Conservation (phyloP, 2,113 vertebrate genomes). For the Mystacornis crossleyi region DNA sequence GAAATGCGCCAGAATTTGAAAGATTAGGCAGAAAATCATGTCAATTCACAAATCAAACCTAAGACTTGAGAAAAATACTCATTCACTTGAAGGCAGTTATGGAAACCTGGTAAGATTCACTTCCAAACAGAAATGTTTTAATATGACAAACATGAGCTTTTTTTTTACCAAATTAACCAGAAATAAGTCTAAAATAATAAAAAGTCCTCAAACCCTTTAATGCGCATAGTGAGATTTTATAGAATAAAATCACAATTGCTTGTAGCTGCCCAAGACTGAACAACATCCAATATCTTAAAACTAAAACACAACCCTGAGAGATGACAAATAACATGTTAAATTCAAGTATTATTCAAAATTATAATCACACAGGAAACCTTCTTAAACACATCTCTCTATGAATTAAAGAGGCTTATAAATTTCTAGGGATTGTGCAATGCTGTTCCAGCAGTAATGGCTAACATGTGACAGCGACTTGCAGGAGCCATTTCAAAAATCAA, state of each 20-base stretch:
- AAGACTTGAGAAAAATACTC: not conserved
- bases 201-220: not conserved
- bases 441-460: not conserved
- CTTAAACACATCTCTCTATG: not conserved
- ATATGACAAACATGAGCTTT: not conserved
- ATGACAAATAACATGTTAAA: not conserved
- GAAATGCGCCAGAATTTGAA: not conserved
- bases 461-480: not conserved
- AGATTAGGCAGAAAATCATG: not conserved
- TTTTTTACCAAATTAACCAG: not conserved
- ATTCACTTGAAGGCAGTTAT: not conserved
- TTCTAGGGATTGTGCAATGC: not conserved
- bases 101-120: not conserved
- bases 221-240: not conserved
- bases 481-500: conserved; percentile 27
- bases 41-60: not conserved
- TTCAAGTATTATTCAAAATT: not conserved
- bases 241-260: not conserved
- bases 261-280: not conserved
- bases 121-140: not conserved
- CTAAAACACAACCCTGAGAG: not conserved
- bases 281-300: not conserved
- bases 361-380: not conserved
- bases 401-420: conserved; percentile 48
- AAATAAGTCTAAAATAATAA: not conserved